A percentile compares a stretch with the other conserved stretches of the same genome.
Evolutionary conservation across 2,888 invertebrate species (phyloP).

Genomic region (Marronus borbonicus): DNA sequence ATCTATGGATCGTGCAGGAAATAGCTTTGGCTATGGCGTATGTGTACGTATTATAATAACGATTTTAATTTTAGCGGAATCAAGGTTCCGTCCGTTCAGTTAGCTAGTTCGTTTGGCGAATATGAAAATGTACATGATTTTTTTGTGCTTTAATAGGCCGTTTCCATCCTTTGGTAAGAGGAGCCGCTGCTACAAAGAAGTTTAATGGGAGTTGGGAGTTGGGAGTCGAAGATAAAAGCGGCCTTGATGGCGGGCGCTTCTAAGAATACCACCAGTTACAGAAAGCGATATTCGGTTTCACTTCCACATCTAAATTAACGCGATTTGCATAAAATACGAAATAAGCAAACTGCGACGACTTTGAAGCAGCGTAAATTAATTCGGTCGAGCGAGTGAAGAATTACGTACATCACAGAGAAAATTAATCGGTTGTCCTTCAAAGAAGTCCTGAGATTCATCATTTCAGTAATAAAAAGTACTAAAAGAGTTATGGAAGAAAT

Average conservation of each 20-base stretch:
- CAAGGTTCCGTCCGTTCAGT: not conserved
- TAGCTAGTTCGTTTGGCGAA: constrained; percentile 7
- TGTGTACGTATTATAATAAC: not conserved
- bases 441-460: not conserved
- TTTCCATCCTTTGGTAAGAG: not conserved
- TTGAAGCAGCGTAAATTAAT: not conserved
- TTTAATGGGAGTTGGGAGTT: constrained; percentile 6
- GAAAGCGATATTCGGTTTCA: constrained; percentile 1
- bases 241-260: constrained; percentile 8
- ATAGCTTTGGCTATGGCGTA: not conserved
- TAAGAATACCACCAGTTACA: not conserved
- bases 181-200: not conserved
- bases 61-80: constrained; percentile 11
- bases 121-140: constrained; percentile 20
- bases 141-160: constrained; percentile 12
- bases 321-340: constrained; percentile 20
- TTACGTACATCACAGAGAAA: not conserved
- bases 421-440: not conserved
- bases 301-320: constrained; percentile 1
- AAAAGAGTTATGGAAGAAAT: too few relatives aligned
- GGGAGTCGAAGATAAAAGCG: not conserved
- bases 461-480: too few relatives aligned
- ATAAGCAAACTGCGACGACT: not conserved
- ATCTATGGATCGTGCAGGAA: constrained; percentile 15
- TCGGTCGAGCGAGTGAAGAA: not conserved